These are phyloP conservation scores for Eulimnadia texana DNA, from an alignment of 1,140 invertebrate genomes.

Conservation along the genomic window DNA sequence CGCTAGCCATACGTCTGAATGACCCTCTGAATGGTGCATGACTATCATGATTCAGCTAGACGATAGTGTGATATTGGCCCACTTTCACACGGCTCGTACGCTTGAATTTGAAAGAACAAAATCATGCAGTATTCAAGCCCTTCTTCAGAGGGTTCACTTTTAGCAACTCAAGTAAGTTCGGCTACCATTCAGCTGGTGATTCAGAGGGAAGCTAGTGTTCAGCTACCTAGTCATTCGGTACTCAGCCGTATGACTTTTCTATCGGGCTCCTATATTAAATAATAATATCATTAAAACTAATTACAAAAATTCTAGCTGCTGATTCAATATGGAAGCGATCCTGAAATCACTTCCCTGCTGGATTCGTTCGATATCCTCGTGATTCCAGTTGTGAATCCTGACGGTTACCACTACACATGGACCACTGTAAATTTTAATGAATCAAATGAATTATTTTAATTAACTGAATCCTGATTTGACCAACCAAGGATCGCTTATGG, in stretches of 20 bases:
- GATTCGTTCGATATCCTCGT: constrained; percentile 68
- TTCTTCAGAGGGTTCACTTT: too few relatives aligned
- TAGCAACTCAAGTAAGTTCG: too few relatives aligned
- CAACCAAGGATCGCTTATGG: constrained; percentile 11
- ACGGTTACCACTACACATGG: constrained; percentile 71
- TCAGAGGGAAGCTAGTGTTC: too few relatives aligned
- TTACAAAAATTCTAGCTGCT: constrained; percentile 13
- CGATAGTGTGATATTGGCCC: too few relatives aligned
- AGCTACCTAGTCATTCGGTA: too few relatives aligned
- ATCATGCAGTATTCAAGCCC: too few relatives aligned
- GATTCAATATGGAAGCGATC: constrained; percentile 17
- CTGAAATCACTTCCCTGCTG: constrained; percentile 39
- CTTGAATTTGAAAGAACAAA: too few relatives aligned
- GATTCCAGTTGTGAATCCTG: constrained; percentile 64
- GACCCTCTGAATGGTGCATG: neutral
- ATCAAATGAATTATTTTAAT: neutral
- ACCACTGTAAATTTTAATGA: constrained; percentile 22
- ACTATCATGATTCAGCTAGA: too few relatives aligned
- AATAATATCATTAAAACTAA: neutral
- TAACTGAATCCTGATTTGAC: neutral
- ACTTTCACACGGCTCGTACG: too few relatives aligned
- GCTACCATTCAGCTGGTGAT: too few relatives aligned
- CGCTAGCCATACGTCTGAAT: too few relatives aligned
- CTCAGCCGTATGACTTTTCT: neutral
- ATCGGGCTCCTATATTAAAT: neutral